Base-by-base conservation (phyloP, 2,797 vertebrate genomes). In the Phaenicophaeus curvirostris region DNA sequence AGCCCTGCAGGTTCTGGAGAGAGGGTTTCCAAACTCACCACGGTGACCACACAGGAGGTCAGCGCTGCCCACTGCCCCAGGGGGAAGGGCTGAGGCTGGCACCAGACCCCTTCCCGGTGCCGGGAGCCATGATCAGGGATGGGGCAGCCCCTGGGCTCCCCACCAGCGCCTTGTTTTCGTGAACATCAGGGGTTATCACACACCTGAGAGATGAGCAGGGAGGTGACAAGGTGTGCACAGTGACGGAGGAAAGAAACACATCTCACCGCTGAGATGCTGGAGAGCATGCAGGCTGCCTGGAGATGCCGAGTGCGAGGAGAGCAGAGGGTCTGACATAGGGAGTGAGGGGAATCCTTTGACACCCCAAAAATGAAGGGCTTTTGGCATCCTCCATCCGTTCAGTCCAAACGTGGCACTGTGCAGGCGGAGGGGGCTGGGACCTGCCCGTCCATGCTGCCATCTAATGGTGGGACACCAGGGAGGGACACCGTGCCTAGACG, bases 371-470 rank as follows among this genome's bases (percentile, higher is more conserved):
- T 11, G 13, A 15, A 28, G 21, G 57, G 15, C 37, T 91, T 83
- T 74, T 53, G 44, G 39, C 33, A 66, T 31, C 15, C n/a, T 66
- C 11, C 31, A 4, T 17, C 51, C 82, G 3, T 4, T 2, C 61
- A 59, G 59, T 2, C 19, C 53, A 5, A n/a, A 28, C 0, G 67
- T 2, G 46, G 77, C 71, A 27, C 54, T 0, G 5, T 1, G 41
- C 66, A 7, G 77, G 69, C 1, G 2, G 35, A 5, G 15, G 50
- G 6, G 78, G 41, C 66, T 28, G 1, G 61, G 71, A 82, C 14
- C 79, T 25, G 80, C 85, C 90, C 19, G 65, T 33, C 78, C 95
- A 21, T 73, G 85, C 93, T 94, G 94, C 94, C 95, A 96, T 77
- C 95, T 96, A 95, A 94, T 2, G 85, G 77, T 48, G 4, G 95